phyloP scores from a whole-genome alignment of 2,113 vertebrate species.

The Forbesichthys papilliferus region DNA sequence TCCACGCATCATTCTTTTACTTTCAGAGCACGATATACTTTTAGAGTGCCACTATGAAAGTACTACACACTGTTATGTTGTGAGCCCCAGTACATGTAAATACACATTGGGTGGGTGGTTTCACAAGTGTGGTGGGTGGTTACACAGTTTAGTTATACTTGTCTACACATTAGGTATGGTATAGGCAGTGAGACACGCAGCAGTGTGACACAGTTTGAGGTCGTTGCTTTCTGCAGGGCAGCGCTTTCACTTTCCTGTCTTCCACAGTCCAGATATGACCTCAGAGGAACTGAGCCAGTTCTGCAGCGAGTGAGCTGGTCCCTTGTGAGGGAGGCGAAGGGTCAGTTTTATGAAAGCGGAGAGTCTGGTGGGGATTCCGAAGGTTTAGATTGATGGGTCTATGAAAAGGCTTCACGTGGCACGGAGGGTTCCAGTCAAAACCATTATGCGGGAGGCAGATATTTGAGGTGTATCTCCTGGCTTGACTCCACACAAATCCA shows the following conservation, averaged over 20 bases:
- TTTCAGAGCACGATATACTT: not conserved
- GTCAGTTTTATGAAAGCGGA: constrained; percentile 38
- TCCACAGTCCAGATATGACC: constrained; percentile 13
- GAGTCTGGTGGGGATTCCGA: constrained; percentile 45
- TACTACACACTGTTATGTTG: no score
- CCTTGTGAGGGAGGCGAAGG: constrained; percentile 37
- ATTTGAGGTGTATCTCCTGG: not conserved
- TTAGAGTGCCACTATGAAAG: constrained; percentile 1
- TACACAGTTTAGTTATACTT: no score
- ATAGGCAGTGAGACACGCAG: no score
- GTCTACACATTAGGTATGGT: no score
- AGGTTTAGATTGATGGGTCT: constrained; percentile 31
- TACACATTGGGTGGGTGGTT: no score
- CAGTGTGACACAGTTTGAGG: no score
- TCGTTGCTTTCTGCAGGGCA: not conserved
- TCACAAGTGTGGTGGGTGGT: no score
- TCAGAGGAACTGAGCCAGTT: not conserved
- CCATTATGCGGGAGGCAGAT: not conserved
- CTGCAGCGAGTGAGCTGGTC: constrained; percentile 9
- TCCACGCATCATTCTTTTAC: constrained; percentile 10
- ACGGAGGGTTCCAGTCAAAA: not conserved
- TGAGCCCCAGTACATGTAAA: no score
- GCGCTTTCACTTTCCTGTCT: not conserved
- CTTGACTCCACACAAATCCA: constrained; percentile 21
- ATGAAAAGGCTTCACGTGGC: not conserved